Evolutionary conservation across 1,140 invertebrate genomes (phyloP).

Genomic region (Drosophila pallidifrons): DNA sequence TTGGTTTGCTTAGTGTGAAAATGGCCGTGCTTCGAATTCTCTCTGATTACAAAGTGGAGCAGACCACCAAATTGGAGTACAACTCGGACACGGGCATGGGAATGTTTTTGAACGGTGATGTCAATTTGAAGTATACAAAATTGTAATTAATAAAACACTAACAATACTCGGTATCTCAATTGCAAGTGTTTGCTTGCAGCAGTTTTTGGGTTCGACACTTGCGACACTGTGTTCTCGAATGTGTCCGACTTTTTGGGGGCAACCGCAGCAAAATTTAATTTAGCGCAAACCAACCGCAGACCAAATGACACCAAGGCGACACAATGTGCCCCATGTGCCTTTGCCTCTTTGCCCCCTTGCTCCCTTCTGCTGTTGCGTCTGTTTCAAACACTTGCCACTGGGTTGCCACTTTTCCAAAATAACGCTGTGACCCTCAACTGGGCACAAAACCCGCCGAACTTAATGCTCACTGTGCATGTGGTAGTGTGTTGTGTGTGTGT

Average conservation of each 20-base stretch:
- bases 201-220: slow-evolving; percentile 15
- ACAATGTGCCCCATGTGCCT: slow-evolving; percentile 1
- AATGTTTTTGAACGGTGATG: slow-evolving; percentile 63
- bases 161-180: slow-evolving; percentile 7
- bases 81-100: slow-evolving; percentile 61
- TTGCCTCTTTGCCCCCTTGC: too few relatives aligned
- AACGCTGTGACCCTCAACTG: slow-evolving; percentile 3
- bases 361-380: neutral
- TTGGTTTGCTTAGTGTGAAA: slow-evolving; percentile 65
- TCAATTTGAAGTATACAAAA: slow-evolving; percentile 68
- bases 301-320: slow-evolving; percentile 65
- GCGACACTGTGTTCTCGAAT: slow-evolving; percentile 16
- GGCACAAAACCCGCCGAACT: slow-evolving; percentile 41
- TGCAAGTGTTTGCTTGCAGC: neutral
- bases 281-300: slow-evolving; percentile 80
- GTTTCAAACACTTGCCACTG: neutral
- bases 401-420: slow-evolving; percentile 9
- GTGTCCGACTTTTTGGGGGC: slow-evolving; percentile 62
- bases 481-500: slow-evolving; percentile 10
- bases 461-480: slow-evolving; percentile 15
- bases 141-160: slow-evolving; percentile 30
- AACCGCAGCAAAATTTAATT: slow-evolving; percentile 75
- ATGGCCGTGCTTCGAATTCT: slow-evolving; percentile 63
- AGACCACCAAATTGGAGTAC: slow-evolving; percentile 53
- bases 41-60: slow-evolving; percentile 57